Conservation (phyloP, 1,140 invertebrate species). For the Drosophila pruinosa region DNA sequence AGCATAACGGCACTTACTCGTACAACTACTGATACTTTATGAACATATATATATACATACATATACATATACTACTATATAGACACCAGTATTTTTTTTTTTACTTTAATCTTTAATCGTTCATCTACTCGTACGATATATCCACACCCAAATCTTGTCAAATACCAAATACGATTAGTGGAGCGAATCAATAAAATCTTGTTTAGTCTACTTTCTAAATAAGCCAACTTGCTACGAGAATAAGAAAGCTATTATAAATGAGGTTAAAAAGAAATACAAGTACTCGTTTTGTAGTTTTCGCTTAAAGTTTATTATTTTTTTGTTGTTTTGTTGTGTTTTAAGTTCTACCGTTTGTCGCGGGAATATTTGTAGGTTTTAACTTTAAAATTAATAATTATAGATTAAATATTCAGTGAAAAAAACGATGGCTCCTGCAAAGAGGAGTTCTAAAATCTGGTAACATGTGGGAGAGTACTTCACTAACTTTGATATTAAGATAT, state of each 20-base stretch:
- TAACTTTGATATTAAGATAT: slow-evolving; percentile 3
- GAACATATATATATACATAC: neutral
- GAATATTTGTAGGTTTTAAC: neutral
- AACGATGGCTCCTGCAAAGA: neutral
- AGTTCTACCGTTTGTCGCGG: neutral
- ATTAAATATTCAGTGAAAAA: neutral
- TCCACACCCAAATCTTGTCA: slow-evolving; percentile 2
- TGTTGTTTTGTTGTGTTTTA: neutral
- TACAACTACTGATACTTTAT: slow-evolving; percentile 19
- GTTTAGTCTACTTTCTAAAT: slow-evolving; percentile 11
- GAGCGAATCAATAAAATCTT: neutral
- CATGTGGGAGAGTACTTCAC: neutral
- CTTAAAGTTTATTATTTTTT: neutral
- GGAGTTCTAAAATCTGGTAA: neutral
- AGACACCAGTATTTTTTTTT: slow-evolving; percentile 3
- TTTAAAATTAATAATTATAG: neutral
- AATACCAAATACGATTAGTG: slow-evolving; percentile 4
- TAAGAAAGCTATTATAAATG: neutral
- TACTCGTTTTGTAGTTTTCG: neutral
- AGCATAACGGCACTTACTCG: slow-evolving; percentile 35
- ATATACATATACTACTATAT: too few relatives aligned
- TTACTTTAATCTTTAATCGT: slow-evolving; percentile 15
- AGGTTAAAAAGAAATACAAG: neutral
- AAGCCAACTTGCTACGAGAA: neutral
- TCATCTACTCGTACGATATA: neutral